Percentiles rank a stretch among this genome's conserved stretches.
These are phyloP conservation scores for Bombus consobrinus DNA, from an alignment of 1,140 invertebrate genomes.

Conservation along the genomic window DNA sequence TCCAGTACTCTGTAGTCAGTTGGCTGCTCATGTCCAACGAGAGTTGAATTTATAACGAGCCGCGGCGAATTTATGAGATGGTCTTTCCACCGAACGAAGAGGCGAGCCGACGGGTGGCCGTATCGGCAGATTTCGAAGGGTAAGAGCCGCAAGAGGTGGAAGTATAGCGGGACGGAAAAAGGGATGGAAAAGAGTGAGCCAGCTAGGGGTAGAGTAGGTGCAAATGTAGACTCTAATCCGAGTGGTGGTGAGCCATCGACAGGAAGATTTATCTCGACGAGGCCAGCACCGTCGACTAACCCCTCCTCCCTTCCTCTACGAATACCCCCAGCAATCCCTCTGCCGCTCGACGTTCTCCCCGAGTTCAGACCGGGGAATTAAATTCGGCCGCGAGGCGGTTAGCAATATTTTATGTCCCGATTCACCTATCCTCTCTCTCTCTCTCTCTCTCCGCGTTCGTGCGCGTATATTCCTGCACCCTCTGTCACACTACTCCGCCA, in stretches of 20 bases:
- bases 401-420: constrained; percentile 68
- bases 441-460: background rate
- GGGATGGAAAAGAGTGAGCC: background rate
- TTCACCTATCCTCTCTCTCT: constrained; percentile 21
- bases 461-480: background rate
- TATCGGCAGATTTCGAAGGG: constrained; percentile 6
- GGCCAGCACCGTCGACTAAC: constrained; percentile 48
- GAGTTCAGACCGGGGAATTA: constrained; percentile 66
- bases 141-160: background rate
- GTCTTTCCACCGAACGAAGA: constrained; percentile 55
- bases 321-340: constrained; percentile 45
- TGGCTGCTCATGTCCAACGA: constrained; percentile 50
- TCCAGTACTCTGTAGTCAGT: constrained; percentile 18
- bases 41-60: constrained; percentile 73
- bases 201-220: constrained; percentile 64
- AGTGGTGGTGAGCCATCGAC: constrained; percentile 76
- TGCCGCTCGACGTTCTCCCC: constrained; percentile 53
- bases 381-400: constrained; percentile 65
- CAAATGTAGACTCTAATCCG: constrained; percentile 77
- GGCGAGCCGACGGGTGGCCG: constrained; percentile 20
- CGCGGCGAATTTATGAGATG: constrained; percentile 71
- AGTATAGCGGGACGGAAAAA: background rate
- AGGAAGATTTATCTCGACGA: constrained; percentile 76
- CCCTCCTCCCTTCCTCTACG: constrained; percentile 32
- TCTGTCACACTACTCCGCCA: background rate